Conservation (phyloP, 23 tunicate genomes). For the Ascidia mentula region DNA sequence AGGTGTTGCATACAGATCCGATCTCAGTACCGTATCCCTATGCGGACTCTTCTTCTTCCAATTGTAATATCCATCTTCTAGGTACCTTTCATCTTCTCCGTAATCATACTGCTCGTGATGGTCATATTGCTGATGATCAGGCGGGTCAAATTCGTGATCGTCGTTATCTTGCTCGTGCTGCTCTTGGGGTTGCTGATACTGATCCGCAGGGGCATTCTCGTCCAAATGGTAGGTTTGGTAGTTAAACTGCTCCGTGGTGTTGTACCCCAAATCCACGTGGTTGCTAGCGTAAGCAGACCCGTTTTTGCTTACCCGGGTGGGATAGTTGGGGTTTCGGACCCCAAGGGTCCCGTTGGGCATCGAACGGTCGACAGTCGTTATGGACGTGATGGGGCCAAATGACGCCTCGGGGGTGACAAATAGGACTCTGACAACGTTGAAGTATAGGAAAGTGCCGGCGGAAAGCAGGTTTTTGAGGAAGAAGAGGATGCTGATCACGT, state of each 20-base stretch:
- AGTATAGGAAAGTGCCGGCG: slow-evolving; percentile 34
- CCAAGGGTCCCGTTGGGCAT: background rate
- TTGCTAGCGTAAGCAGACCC: background rate
- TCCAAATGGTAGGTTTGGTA: background rate
- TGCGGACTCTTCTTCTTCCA: background rate
- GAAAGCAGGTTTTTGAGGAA: slow-evolving; percentile 56
- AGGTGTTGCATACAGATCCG: background rate
- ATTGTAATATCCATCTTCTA: background rate
- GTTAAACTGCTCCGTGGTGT: background rate
- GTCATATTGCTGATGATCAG: no score
- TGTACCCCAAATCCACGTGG: background rate
- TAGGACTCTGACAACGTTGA: slow-evolving; percentile 25
- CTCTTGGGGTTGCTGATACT: background rate
- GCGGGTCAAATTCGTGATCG: background rate
- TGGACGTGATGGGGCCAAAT: background rate
- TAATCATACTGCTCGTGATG: background rate
- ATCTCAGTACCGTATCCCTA: background rate
- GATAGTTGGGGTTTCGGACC: background rate
- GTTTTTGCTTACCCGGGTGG: background rate
- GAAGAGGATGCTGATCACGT: slow-evolving; percentile 44
- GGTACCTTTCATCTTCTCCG: background rate
- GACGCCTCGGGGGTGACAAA: background rate
- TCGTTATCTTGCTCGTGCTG: background rate
- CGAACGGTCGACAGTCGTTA: background rate
- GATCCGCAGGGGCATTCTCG: slow-evolving; percentile 8